Evolutionary conservation across 2,888 invertebrate species (phyloP).

Genomic region (Trichopria drosophilae): DNA sequence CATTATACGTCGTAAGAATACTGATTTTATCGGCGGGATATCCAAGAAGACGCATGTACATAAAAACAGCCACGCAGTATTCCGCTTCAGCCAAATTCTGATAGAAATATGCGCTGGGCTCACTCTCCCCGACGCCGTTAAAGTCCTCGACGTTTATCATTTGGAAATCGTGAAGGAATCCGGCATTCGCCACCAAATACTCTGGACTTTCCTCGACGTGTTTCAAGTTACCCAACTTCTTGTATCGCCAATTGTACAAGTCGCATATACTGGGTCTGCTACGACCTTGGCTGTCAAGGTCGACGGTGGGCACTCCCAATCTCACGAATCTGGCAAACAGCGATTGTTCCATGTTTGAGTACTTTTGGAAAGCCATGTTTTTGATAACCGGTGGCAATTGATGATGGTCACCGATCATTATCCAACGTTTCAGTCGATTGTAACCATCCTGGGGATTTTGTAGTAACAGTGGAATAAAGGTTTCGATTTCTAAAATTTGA

Average conservation of each 20-base stretch:
- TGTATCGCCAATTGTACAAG: slow-evolving; percentile 95
- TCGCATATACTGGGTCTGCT: slow-evolving; percentile 89
- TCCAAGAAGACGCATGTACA: slow-evolving; percentile 96
- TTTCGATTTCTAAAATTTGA: slow-evolving; percentile 98
- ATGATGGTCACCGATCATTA: slow-evolving; percentile 99
- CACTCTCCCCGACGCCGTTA: slow-evolving; percentile 94
- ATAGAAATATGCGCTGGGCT: slow-evolving; percentile 98
- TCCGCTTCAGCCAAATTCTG: slow-evolving; percentile 92
- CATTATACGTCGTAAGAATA: slow-evolving; percentile 98
- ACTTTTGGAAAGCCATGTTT: slow-evolving; percentile 99
- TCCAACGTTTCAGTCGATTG: slow-evolving; percentile 96
- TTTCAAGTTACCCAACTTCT: slow-evolving; percentile 88
- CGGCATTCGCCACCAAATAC: slow-evolving; percentile 89
- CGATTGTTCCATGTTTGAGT: slow-evolving; percentile 99
- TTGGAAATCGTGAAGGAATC: slow-evolving; percentile 91
- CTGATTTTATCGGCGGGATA: slow-evolving; percentile 97
- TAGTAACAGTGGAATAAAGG: slow-evolving; percentile 96
- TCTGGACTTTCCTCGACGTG: slow-evolving; percentile 85
- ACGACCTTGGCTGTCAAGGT: slow-evolving; percentile 96
- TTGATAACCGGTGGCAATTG: slow-evolving; percentile 99
- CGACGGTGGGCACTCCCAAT: slow-evolving; percentile 94
- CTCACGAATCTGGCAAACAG: slow-evolving; percentile 95
- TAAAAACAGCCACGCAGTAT: slow-evolving; percentile 94
- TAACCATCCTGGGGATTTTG: slow-evolving; percentile 97
- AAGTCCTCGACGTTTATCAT: slow-evolving; percentile 95